Conservation (phyloP, 2,797 vertebrate species). For the Pseudomugil gertrudae region DNA sequence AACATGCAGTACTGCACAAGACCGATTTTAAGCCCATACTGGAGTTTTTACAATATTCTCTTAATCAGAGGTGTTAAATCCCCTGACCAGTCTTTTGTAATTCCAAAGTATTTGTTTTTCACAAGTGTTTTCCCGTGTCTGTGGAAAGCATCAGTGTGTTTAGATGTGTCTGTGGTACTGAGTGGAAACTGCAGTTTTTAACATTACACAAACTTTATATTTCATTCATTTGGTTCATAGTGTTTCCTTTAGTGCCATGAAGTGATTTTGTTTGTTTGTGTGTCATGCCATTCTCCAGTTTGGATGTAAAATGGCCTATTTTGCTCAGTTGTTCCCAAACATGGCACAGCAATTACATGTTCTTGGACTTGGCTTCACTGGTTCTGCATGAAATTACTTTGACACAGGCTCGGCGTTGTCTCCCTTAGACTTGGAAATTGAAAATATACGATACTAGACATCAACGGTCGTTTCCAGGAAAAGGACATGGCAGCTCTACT, state of each 20-base stretch:
- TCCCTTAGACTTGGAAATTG: slow-evolving; percentile 9
- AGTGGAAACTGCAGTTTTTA: not conserved
- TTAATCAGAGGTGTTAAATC: slow-evolving; percentile 11
- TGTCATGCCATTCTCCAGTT: not conserved
- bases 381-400: slow-evolving; percentile 16
- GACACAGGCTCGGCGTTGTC: slow-evolving; percentile 12
- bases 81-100: slow-evolving; percentile 1
- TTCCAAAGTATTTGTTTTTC: not conserved
- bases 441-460: not conserved
- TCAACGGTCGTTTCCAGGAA: slow-evolving; percentile 7
- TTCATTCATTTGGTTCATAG: not conserved
- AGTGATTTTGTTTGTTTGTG: not conserved
- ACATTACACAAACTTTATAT: not conserved
- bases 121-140: not conserved
- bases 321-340: slow-evolving; percentile 10
- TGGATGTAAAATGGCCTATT: slow-evolving; percentile 2
- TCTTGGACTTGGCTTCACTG: slow-evolving; percentile 8
- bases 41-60: slow-evolving; percentile 9
- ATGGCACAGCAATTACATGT: slow-evolving; percentile 16
- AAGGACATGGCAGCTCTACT: not conserved
- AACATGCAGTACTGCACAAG: not conserved
- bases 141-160: not conserved
- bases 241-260: not conserved
- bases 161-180: not conserved
- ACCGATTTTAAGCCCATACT: not conserved